Percentiles rank a stretch among this genome's conserved stretches.
Conservation (phyloP, 2,888 invertebrate species). For the Drosophila affinis region DNA sequence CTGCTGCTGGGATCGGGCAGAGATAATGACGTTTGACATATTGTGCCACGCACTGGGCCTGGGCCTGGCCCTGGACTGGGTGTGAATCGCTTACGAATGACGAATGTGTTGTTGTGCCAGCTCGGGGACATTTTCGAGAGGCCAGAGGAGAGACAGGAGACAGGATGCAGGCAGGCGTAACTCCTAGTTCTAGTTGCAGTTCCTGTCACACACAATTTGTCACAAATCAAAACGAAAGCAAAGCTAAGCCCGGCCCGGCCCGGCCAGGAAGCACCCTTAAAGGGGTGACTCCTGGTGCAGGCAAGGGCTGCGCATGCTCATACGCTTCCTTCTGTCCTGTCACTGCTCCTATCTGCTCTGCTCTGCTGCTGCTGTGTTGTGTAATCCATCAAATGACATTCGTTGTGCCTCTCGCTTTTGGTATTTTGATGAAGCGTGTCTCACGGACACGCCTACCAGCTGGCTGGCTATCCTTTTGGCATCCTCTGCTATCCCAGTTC, state of each 20-base stretch:
- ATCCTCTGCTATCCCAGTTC: constrained; percentile 17
- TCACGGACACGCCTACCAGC: constrained; percentile 67
- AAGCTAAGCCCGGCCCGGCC: constrained; percentile 1
- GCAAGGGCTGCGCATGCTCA: constrained; percentile 13
- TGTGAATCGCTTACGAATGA: constrained; percentile 62
- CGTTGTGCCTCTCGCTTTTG: constrained; percentile 63
- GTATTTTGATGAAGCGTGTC: constrained; percentile 71
- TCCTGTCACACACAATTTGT: constrained; percentile 72
- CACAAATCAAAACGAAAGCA: constrained; percentile 75
- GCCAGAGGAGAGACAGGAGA: constrained; percentile 9
- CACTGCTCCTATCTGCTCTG: constrained; percentile 16
- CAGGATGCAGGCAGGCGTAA: constrained; percentile 16
- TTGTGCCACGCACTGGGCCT: constrained; percentile 64
- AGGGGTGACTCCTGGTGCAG: constrained; percentile 63
- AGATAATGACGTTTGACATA: constrained; percentile 72
- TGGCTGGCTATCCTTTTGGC: constrained; percentile 46
- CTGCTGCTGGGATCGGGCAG: constrained; percentile 17
- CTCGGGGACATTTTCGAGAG: constrained; percentile 75
- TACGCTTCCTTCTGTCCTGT: not conserved
- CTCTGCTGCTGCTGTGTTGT: constrained; percentile 23
- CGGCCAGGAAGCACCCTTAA: constrained; percentile 35
- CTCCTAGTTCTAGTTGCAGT: not conserved
- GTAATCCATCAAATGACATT: constrained; percentile 75
- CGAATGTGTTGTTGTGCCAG: constrained; percentile 77
- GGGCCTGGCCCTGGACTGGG: not conserved